Conservation (phyloP, 2,113 vertebrate species). For the Candoia aspera region DNA sequence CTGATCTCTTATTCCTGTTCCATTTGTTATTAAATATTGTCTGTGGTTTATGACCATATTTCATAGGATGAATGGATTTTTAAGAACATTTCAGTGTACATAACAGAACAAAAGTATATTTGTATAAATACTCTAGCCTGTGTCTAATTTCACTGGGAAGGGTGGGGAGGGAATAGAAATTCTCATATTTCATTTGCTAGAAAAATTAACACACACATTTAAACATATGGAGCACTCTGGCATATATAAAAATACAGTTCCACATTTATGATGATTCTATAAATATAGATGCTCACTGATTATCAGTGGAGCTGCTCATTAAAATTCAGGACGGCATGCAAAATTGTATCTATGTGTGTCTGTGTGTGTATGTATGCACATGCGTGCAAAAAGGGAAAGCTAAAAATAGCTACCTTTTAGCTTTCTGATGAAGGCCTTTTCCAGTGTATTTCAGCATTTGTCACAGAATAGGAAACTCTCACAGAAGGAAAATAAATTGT, state of each 20-base stretch:
- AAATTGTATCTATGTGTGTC: conserved; percentile 58
- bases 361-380: neutral
- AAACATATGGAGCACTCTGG: conserved; percentile 38
- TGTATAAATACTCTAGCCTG: conserved; percentile 29
- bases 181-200: conserved; percentile 47
- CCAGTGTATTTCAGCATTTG: conserved; percentile 50
- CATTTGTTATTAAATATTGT: neutral
- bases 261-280: conserved; percentile 65
- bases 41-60: neutral
- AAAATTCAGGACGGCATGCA: conserved; percentile 69
- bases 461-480: conserved; percentile 55
- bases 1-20: neutral
- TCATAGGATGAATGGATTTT: neutral
- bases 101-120: neutral
- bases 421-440: conserved; percentile 56
- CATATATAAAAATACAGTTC: conserved; percentile 60
- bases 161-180: conserved; percentile 43
- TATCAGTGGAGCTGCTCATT: conserved; percentile 67
- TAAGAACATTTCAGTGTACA: neutral
- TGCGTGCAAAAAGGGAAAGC: conserved; percentile 39
- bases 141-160: conserved; percentile 49
- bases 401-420: conserved; percentile 62
- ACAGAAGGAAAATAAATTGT: conserved; percentile 59
- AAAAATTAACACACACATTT: conserved; percentile 53
- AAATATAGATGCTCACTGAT: conserved; percentile 66